Conservation (phyloP, 1,140 invertebrate genomes). For the Platyura marginata region DNA sequence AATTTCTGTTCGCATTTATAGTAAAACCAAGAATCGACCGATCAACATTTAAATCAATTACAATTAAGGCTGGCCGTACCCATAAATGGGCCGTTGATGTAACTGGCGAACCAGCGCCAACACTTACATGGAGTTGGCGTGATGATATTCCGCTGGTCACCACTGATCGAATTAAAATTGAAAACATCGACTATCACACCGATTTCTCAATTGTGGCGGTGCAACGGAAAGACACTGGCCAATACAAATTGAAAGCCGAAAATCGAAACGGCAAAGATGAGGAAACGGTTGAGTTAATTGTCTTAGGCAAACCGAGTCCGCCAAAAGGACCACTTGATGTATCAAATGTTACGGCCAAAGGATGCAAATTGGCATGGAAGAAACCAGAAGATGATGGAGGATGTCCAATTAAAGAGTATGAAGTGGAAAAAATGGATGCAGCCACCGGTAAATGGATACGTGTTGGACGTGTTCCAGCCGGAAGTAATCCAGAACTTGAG, state of each 20-base stretch:
- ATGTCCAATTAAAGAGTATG: conserved; percentile 81
- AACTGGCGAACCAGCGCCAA: conserved; percentile 73
- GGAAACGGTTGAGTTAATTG: conserved; percentile 79
- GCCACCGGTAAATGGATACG: conserved; percentile 76
- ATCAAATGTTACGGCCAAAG: conserved; percentile 65
- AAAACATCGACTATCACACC: conserved; percentile 80
- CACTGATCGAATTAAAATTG: conserved; percentile 72
- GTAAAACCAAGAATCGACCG: conserved; percentile 89
- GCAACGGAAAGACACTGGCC: conserved; percentile 74
- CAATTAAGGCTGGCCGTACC: conserved; percentile 80
- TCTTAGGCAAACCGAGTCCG: conserved; percentile 66
- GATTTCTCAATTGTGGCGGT: conserved; percentile 72
- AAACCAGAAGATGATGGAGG: conserved; percentile 89
- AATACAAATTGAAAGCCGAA: conserved; percentile 74
- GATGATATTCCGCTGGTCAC: conserved; percentile 63
- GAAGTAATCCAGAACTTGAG: conserved; percentile 53
- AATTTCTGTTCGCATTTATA: no score
- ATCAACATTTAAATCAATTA: conserved; percentile 66
- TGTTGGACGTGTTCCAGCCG: conserved; percentile 47
- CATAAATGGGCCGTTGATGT: conserved; percentile 88
- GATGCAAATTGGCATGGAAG: conserved; percentile 75
- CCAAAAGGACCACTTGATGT: conserved; percentile 84
- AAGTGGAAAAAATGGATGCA: conserved; percentile 87
- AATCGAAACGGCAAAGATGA: conserved; percentile 79
- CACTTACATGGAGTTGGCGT: conserved; percentile 68